phyloP scores from a whole-genome alignment of 1,140 invertebrate species.

The Tetragonula clypearis region DNA sequence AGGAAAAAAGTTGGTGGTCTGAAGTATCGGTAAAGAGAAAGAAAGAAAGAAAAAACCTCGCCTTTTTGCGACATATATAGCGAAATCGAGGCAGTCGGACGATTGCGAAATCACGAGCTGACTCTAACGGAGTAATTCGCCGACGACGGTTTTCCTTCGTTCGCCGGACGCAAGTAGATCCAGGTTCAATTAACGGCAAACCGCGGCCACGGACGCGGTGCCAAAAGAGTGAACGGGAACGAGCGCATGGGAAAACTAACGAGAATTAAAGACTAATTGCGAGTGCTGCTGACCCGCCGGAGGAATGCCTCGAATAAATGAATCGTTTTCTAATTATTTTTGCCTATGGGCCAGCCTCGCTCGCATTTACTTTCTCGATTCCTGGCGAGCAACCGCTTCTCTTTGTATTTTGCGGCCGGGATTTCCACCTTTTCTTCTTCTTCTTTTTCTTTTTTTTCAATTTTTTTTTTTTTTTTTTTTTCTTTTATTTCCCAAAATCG shows the following conservation, averaged over 20 bases:
- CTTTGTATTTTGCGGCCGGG: background rate
- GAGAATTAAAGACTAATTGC: conserved; percentile 54
- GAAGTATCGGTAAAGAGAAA: too few relatives aligned
- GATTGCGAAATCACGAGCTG: conserved; percentile 26
- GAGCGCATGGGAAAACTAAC: conserved; percentile 21
- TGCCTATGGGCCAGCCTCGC: background rate
- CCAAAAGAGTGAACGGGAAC: conserved; percentile 31
- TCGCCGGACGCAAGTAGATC: conserved; percentile 28
- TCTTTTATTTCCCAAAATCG: too few relatives aligned
- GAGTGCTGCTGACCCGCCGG: conserved; percentile 25
- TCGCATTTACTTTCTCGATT: background rate
- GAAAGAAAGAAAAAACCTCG: background rate
- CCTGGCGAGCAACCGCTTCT: background rate
- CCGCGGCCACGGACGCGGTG: conserved; percentile 20
- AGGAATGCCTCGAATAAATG: conserved; percentile 26
- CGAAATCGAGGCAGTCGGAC: background rate
- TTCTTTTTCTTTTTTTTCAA: too few relatives aligned
- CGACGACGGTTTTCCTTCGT: conserved; percentile 25
- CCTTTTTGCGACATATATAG: background rate
- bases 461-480: too few relatives aligned
- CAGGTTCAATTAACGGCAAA: conserved; percentile 49
- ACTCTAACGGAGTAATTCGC: conserved; percentile 37
- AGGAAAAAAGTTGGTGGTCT: too few relatives aligned
- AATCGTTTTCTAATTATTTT: conserved; percentile 35
- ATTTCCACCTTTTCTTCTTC: background rate